Percentiles rank a stretch among this genome's conserved stretches.
Conservation (phyloP, 2,113 vertebrate genomes). For the Oncorhynchus clarkii region DNA sequence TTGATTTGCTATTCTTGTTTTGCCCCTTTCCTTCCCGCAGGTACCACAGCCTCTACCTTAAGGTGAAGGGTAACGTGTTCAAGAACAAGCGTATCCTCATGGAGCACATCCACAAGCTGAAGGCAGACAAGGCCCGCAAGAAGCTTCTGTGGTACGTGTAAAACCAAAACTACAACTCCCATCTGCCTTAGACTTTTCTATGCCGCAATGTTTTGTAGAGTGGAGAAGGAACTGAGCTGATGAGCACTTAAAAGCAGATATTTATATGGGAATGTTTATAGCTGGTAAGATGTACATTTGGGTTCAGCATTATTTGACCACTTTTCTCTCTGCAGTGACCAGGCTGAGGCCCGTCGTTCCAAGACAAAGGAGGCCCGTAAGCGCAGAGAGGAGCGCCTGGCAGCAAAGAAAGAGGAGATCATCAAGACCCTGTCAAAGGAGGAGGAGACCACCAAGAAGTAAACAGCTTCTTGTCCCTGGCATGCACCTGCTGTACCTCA, state of each 20-base stretch:
- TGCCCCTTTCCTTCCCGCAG: slow-evolving; percentile 52
- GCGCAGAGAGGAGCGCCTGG: slow-evolving; percentile 91
- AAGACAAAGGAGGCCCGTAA: slow-evolving; percentile 98
- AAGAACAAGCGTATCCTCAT: slow-evolving; percentile 98
- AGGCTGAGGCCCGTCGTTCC: slow-evolving; percentile 92
- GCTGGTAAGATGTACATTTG: background rate
- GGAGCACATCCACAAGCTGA: slow-evolving; percentile 99
- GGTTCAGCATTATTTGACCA: background rate
- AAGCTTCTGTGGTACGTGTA: slow-evolving; percentile 95
- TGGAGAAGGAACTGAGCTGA: too few relatives aligned
- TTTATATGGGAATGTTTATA: too few relatives aligned
- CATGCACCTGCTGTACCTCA: slow-evolving; percentile 24
- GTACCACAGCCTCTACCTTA: slow-evolving; percentile 98
- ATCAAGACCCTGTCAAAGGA: slow-evolving; percentile 86
- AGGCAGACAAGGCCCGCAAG: slow-evolving; percentile 98
- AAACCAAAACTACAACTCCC: background rate
- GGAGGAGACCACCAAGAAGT: slow-evolving; percentile 92
- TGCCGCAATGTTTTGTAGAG: too few relatives aligned
- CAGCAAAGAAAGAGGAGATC: slow-evolving; percentile 97
- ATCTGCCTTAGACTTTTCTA: background rate
- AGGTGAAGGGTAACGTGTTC: slow-evolving; percentile 97
- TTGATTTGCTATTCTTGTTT: background rate
- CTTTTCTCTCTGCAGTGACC: slow-evolving; percentile 76
- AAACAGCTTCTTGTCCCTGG: slow-evolving; percentile 23
- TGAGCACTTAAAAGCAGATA: too few relatives aligned